Conservation (phyloP, 1,140 invertebrate genomes). For the Gonatopus flavifemur region DNA sequence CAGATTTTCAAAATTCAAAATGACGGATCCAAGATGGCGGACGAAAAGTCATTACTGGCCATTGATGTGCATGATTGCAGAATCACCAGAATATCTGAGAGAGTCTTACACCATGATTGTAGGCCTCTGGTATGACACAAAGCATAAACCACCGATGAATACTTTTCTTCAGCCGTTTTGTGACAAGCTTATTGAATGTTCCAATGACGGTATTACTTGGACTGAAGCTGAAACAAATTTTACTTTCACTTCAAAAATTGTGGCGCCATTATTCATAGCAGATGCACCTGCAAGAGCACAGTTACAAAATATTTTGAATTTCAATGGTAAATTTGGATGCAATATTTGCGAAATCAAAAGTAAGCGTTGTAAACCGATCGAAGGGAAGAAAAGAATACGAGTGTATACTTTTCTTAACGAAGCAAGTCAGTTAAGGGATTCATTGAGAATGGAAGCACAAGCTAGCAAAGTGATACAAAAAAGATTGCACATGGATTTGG, state of each 20-base stretch:
- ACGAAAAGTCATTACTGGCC: no score
- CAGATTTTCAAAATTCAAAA: no score
- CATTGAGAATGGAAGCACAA: slow-evolving; percentile 7
- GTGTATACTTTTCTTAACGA: not conserved
- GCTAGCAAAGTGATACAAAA: not conserved
- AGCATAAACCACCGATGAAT: slow-evolving; percentile 15
- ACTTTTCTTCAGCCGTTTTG: slow-evolving; percentile 13
- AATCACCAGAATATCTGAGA: slow-evolving; percentile 16
- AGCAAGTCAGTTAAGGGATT: slow-evolving; percentile 1
- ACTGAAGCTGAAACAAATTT: slow-evolving; percentile 10
- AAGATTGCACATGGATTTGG: no score
- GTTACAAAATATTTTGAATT: slow-evolving; percentile 16
- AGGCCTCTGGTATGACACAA: slow-evolving; percentile 14
- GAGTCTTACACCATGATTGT: slow-evolving; percentile 7
- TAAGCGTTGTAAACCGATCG: not conserved
- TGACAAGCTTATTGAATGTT: slow-evolving; percentile 3
- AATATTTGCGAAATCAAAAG: slow-evolving; percentile 26
- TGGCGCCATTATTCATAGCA: slow-evolving; percentile 20
- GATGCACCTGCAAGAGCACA: slow-evolving; percentile 27
- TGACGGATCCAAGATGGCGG: no score
- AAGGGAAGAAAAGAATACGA: not conserved
- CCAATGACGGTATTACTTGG: slow-evolving; percentile 8
- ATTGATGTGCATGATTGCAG: slow-evolving; percentile 19
- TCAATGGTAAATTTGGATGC: slow-evolving; percentile 19
- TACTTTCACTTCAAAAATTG: slow-evolving; percentile 14